Evolutionary conservation across 2,113 vertebrate genomes (phyloP).

Genomic region (Notothenia rossii): DNA sequence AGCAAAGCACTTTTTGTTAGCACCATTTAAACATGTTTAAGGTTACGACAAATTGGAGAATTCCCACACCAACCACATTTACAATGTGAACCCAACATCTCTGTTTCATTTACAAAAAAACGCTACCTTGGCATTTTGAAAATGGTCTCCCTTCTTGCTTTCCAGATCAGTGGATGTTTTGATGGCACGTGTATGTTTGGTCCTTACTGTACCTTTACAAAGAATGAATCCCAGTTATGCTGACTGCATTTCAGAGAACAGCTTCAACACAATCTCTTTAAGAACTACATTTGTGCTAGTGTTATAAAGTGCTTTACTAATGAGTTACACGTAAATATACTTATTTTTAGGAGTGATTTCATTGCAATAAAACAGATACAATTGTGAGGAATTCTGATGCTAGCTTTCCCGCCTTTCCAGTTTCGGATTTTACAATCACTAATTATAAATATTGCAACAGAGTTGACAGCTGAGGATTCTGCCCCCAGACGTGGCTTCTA

Average conservation of each 20-base stretch:
- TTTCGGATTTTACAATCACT: not conserved
- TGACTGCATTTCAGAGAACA: not conserved
- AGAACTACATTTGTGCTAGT: not conserved
- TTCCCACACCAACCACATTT: too few species aligned
- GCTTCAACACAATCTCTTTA: not conserved
- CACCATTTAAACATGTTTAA: too few species aligned
- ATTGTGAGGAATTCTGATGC: not conserved
- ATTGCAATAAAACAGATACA: not conserved
- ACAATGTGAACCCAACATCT: too few species aligned
- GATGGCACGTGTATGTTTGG: not conserved
- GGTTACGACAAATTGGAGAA: too few species aligned
- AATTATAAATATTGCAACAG: constrained; percentile 34
- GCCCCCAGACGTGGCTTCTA: constrained; percentile 14
- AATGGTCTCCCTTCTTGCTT: too few species aligned
- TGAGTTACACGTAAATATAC: too few species aligned
- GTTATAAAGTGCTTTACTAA: not conserved
- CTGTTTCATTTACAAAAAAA: too few species aligned
- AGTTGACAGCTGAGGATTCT: constrained; percentile 23
- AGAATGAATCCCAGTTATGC: not conserved
- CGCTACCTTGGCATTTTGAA: too few species aligned
- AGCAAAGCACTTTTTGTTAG: too few species aligned
- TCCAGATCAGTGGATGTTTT: too few species aligned
- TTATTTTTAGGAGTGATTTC: not conserved
- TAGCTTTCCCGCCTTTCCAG: not conserved
- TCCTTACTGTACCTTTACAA: not conserved